Evolutionary conservation across 2,888 invertebrate species (phyloP).

Genomic region (Dendrolimus pini): DNA sequence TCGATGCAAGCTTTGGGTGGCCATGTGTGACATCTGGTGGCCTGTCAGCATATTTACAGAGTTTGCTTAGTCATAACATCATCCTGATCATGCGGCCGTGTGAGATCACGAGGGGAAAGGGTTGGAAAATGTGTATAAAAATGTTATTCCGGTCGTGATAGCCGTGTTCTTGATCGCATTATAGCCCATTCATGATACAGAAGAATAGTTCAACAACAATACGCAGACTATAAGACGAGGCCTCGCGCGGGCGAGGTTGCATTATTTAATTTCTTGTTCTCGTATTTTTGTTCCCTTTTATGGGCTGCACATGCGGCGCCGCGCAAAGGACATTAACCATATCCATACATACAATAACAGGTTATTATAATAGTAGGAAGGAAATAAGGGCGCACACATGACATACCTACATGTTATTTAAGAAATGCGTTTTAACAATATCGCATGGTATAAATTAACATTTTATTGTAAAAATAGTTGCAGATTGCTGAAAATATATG

Average conservation of each 20-base stretch:
- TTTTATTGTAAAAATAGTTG: too few relatives aligned
- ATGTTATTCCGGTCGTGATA: not conserved
- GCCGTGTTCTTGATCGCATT: not conserved
- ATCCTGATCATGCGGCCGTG: too few relatives aligned
- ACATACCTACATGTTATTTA: not conserved
- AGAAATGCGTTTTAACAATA: not conserved
- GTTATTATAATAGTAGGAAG: constrained; percentile 9
- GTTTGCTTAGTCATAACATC: too few relatives aligned
- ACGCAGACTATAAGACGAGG: constrained; percentile 46
- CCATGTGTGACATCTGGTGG: too few relatives aligned
- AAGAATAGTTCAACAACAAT: constrained; percentile 43
- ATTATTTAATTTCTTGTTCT: constrained; percentile 61
- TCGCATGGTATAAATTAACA: too few relatives aligned
- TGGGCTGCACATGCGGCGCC: constrained; percentile 59
- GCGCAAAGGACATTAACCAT: constrained; percentile 33
- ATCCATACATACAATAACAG: constrained; percentile 21
- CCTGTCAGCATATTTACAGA: too few relatives aligned
- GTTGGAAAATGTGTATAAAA: too few relatives aligned
- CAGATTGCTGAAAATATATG: too few relatives aligned
- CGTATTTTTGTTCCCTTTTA: constrained; percentile 62
- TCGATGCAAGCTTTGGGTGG: too few relatives aligned
- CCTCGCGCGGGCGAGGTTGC: constrained; percentile 47
- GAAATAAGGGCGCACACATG: not conserved
- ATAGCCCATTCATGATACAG: constrained; percentile 5
- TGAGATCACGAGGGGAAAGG: too few relatives aligned